Evolutionary conservation across 2,888 invertebrate species (phyloP).

Genomic region (Parnassius mnemosyne): DNA sequence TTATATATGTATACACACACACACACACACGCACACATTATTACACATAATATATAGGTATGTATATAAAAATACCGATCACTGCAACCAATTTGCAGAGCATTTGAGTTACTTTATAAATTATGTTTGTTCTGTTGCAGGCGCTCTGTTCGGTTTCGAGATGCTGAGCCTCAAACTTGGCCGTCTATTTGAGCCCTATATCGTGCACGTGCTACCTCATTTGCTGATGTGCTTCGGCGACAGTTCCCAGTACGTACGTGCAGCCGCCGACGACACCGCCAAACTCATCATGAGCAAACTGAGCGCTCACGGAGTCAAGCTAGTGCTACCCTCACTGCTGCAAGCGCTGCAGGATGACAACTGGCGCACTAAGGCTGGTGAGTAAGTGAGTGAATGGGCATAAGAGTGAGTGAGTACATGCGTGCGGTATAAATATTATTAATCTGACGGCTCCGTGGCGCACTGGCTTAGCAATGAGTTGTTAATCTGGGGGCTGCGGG

Average conservation of each 20-base stretch:
- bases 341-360: conserved; percentile 98
- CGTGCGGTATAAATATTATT: no score
- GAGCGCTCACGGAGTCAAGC: conserved; percentile 97
- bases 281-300: conserved; percentile 97
- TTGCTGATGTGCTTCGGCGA: conserved; percentile 98
- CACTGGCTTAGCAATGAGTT: no score
- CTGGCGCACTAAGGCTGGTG: conserved; percentile 98
- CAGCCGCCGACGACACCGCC: conserved; percentile 98
- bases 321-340: conserved; percentile 95
- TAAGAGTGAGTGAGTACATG: no score
- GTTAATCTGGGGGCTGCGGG: no score
- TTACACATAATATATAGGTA: no score
- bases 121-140: conserved; percentile 51
- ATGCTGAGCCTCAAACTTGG: conserved; percentile 97
- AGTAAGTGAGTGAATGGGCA: conserved; percentile 25
- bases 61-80: no score
- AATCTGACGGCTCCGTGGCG: no score
- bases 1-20: no score
- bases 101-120: no score
- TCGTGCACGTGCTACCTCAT: conserved; percentile 97
- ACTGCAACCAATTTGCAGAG: no score
- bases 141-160: conserved; percentile 98
- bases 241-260: conserved; percentile 95
- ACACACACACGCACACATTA: no score
- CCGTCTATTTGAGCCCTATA: conserved; percentile 98